A percentile compares a stretch with the other conserved stretches of the same genome.
phyloP scores from a whole-genome alignment of 2,113 vertebrate genomes.

The cat (Felis catus) region F.catus_Fca126_mat1.0 CM031419.1:193588501-193589000 shows the following conservation, averaged over 20 bases:
- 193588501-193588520: background rate
- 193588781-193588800: slow-evolving; percentile 98
- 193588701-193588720: slow-evolving; percentile 96
- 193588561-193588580: slow-evolving; percentile 2
- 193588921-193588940: background rate
- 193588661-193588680: slow-evolving; percentile 99
- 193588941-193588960: background rate
- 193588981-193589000: background rate
- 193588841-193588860: background rate
- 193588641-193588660: slow-evolving; percentile 88
- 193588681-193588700: slow-evolving; percentile 96
- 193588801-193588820: slow-evolving; percentile 41
- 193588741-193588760: slow-evolving; percentile 97
- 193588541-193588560: slow-evolving; percentile 1
- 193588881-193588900: background rate
- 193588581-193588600: slow-evolving; percentile 22
- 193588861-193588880: background rate
- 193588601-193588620: slow-evolving; percentile 4
- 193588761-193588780: slow-evolving; percentile 97
- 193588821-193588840: background rate
- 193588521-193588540: slow-evolving; percentile 44
- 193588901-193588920: background rate
- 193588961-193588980: background rate
- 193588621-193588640: slow-evolving; percentile 37
- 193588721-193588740: slow-evolving; percentile 99